These are phyloP conservation scores for Microplitis manilae DNA, from an alignment of 2,888 invertebrate genomes.

Conservation along the genomic window DNA sequence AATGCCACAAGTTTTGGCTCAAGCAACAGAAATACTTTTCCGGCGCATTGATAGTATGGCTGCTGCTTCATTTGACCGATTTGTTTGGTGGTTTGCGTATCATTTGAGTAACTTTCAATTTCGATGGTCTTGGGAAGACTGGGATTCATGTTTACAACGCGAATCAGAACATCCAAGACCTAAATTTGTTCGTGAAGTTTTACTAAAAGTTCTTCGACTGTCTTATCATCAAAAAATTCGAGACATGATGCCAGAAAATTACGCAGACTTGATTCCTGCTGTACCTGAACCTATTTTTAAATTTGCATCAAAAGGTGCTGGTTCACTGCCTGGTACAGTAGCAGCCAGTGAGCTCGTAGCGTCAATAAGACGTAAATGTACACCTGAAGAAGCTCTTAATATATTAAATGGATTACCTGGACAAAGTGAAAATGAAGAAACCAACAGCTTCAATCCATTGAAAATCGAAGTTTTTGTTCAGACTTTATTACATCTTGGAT, in stretches of 20 bases:
- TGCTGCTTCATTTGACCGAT: conserved; percentile 95
- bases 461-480: conserved; percentile 99
- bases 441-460: conserved; percentile 86
- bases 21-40: conserved; percentile 97
- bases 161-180: conserved; percentile 93
- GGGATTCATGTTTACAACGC: conserved; percentile 88
- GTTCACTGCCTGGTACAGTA: conserved; percentile 84
- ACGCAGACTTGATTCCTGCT: conserved; percentile 86
- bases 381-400: conserved; percentile 90
- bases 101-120: conserved; percentile 99
- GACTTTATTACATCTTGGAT: conserved; percentile 91
- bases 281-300: conserved; percentile 92
- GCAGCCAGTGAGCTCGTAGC: conserved; percentile 90
- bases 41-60: conserved; percentile 98
- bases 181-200: conserved; percentile 93
- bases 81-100: conserved; percentile 97
- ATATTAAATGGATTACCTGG: conserved; percentile 91
- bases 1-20: conserved; percentile 96
- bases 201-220: conserved; percentile 87
- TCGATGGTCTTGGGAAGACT: conserved; percentile 99
- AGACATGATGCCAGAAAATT: conserved; percentile 92
- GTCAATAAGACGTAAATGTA: conserved; percentile 90
- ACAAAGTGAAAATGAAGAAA: conserved; percentile 82
- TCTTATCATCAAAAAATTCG: conserved; percentile 95
- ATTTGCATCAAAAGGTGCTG: conserved; percentile 90